Evolutionary conservation across 2,797 vertebrate species (phyloP).

Genomic region (Uromys caudimaculatus): DNA sequence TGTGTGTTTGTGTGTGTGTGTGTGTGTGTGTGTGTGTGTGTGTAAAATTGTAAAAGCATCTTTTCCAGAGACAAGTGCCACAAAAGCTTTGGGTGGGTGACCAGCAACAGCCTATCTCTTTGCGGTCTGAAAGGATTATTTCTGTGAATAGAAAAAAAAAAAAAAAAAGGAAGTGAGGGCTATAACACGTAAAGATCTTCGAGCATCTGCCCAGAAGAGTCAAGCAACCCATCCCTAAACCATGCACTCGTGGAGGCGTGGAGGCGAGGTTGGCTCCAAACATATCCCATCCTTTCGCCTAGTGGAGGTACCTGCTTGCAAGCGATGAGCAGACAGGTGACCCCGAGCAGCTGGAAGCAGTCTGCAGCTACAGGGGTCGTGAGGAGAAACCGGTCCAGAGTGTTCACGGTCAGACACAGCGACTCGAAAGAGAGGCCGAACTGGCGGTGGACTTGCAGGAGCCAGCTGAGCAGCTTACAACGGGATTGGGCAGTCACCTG

Average conservation of each 20-base stretch:
- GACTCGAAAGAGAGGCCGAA: slow-evolving; percentile 94
- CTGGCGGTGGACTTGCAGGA: slow-evolving; percentile 93
- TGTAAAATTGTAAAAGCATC: not conserved
- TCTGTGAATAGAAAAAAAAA: not conserved
- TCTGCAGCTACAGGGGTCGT: slow-evolving; percentile 94
- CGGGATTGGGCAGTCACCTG: slow-evolving; percentile 94
- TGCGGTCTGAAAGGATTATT: not conserved
- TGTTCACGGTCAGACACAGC: slow-evolving; percentile 94
- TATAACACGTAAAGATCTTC: not conserved
- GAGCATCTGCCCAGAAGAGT: not conserved
- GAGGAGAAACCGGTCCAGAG: slow-evolving; percentile 94
- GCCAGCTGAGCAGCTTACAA: slow-evolving; percentile 96
- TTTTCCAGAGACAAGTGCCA: too few relatives aligned
- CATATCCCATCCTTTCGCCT: not conserved
- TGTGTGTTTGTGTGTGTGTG: too few relatives aligned
- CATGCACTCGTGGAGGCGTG: not conserved
- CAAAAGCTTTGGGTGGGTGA: not conserved
- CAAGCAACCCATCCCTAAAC: not conserved
- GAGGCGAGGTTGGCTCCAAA: not conserved
- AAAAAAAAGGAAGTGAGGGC: not conserved
- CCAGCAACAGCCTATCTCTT: not conserved
- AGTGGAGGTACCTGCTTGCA: slow-evolving; percentile 93
- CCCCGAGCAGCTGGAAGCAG: slow-evolving; percentile 96
- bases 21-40: not conserved
- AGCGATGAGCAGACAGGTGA: slow-evolving; percentile 94